phyloP scores from a whole-genome alignment of 2,888 invertebrate species.

The Cheilosia urbana region DNA sequence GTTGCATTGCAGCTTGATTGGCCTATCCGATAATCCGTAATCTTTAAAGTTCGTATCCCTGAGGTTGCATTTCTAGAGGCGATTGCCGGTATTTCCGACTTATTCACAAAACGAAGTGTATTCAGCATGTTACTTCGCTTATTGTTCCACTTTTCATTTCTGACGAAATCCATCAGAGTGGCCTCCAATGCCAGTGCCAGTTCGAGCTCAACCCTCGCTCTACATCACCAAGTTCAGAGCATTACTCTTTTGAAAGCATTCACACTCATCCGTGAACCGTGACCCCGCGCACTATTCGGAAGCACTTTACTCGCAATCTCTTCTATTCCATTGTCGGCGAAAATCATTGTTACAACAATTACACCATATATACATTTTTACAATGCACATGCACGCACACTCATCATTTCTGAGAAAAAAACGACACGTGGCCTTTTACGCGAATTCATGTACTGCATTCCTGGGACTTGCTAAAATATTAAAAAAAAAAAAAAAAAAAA shows the following conservation, averaged over 20 bases:
- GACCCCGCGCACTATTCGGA: conserved; percentile 7
- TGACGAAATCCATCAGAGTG: too few relatives aligned
- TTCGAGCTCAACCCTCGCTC: neutral
- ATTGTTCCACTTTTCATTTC: too few relatives aligned
- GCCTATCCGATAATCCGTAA: too few relatives aligned
- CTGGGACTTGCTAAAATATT: conserved; percentile 49
- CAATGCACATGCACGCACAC: conserved; percentile 24
- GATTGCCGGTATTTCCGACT: too few relatives aligned
- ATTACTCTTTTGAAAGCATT: conserved; percentile 5
- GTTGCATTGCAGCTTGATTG: too few relatives aligned
- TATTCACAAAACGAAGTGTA: too few relatives aligned
- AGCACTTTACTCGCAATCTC: neutral
- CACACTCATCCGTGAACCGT: neutral
- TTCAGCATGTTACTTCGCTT: too few relatives aligned
- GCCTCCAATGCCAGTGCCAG: too few relatives aligned
- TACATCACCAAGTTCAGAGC: neutral
- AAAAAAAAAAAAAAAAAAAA: conserved; percentile 15
- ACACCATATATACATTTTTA: neutral
- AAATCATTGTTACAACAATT: conserved; percentile 51
- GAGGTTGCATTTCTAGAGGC: too few relatives aligned
- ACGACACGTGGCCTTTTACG: conserved; percentile 62
- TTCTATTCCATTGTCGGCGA: conserved; percentile 9
- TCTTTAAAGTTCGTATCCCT: too few relatives aligned
- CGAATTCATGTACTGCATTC: conserved; percentile 46
- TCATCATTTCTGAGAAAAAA: conserved; percentile 1